phyloP scores from a whole-genome alignment of 2,888 invertebrate species.

The Drosophila longiperda region DNA sequence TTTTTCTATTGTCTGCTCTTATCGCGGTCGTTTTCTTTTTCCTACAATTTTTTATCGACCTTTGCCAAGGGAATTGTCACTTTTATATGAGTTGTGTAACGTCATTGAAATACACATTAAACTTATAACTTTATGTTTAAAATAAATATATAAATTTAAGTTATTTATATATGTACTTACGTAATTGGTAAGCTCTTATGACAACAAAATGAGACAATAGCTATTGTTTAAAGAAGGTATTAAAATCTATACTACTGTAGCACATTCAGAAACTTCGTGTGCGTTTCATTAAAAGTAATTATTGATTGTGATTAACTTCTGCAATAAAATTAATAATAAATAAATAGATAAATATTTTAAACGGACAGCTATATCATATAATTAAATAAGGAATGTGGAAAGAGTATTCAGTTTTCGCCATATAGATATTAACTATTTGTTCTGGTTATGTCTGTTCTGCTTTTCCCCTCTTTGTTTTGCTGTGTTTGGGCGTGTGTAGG shows the following conservation, averaged over 20 bases:
- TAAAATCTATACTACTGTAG: no score
- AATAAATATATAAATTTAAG: background rate
- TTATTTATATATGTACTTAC: background rate
- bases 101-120: background rate
- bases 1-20: slow-evolving; percentile 54
- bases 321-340: background rate
- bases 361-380: background rate
- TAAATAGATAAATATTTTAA: background rate
- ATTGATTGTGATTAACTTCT: background rate
- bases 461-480: slow-evolving; percentile 50
- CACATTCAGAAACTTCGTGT: background rate
- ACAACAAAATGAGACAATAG: background rate
- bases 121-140: background rate
- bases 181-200: background rate
- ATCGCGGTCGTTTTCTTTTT: slow-evolving; percentile 54
- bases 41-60: slow-evolving; percentile 61
- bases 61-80: background rate
- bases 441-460: slow-evolving; percentile 50
- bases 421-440: background rate
- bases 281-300: background rate
- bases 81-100: background rate
- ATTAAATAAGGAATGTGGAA: background rate
- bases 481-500: slow-evolving; percentile 31
- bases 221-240: background rate
- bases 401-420: background rate